Percentiles rank a stretch among this genome's conserved stretches.
Evolutionary conservation across 2,113 vertebrate species (phyloP).

Genomic region (Mormyrus lacerda): DNA sequence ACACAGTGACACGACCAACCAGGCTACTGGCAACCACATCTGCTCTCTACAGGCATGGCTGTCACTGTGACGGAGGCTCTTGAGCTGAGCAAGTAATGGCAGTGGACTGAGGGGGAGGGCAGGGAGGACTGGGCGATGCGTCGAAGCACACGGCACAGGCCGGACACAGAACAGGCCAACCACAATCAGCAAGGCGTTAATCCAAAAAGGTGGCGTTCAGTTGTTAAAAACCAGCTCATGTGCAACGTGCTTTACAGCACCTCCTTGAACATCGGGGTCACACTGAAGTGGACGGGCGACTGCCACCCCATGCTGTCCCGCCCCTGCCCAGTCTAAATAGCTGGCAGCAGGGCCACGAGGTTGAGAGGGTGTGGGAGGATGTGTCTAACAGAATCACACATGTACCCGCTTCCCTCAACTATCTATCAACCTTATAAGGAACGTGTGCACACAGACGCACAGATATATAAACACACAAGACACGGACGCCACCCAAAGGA

Average conservation of each 20-base stretch:
- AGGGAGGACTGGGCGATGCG: neutral
- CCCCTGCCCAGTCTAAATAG: neutral
- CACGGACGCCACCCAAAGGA: neutral
- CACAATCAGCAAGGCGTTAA: neutral
- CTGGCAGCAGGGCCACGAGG: neutral
- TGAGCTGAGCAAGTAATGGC: neutral
- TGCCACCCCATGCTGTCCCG: neutral
- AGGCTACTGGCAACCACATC: neutral
- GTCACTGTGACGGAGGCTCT: neutral
- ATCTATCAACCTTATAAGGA: neutral
- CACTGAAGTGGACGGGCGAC: neutral
- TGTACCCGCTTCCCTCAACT: neutral
- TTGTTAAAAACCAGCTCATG: neutral
- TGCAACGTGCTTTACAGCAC: neutral
- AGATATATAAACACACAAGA: neutral
- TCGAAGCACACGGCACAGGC: neutral
- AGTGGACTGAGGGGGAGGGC: neutral
- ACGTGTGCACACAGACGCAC: constrained; percentile 18
- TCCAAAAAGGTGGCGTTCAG: neutral
- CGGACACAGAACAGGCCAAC: neutral
- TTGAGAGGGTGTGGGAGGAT: neutral
- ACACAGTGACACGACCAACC: constrained; percentile 23
- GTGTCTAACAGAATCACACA: neutral
- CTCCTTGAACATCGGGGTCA: neutral
- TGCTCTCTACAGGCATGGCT: neutral